Base-by-base conservation (phyloP, 2,888 invertebrate genomes). In the Rosalia funebris region DNA sequence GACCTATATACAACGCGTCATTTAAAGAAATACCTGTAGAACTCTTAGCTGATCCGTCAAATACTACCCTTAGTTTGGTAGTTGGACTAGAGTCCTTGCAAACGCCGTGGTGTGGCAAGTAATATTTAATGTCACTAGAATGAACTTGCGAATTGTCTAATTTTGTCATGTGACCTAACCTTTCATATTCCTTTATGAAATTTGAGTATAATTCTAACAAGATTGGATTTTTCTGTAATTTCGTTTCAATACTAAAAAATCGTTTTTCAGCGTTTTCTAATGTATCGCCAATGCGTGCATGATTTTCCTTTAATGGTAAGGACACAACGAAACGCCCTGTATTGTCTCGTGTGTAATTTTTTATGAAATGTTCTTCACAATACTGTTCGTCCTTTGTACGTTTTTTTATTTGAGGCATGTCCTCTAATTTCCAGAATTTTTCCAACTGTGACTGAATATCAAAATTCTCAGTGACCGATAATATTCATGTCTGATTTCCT, bases 101-200 rank as follows among this genome's bases (percentile, higher is more conserved):
- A 31, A 47, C 47, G n/a, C 31, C 31, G 32, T 47, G 47, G 17
- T 47, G 47, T 1, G 47, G 47, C 9, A 41, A 41, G n/a, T 39
- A 39, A 3, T 4, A 11, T 5, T 4, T 17, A 15, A 14, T 1
- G 15, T 41, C 14, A 41, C 16, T 9, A 9, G 12, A 16, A 7
- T 16, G 7, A 14, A 41, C 9, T 9, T 41, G 4, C 5, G 2
- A 4, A 15, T n/a, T 14, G 7, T 15, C 7, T 14, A 41, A 14
- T 41, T 41, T 41, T 16, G 41, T 41, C 41, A 41, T 41, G 16
- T 41, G 41, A 14, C 17, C 17, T 4, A 41, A 10, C 5, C 16
- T n/a, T 17, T 41, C 41, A 10, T 41, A 41, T 41, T 41, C 41
- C 7, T 17, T 5, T 10, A 41, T 41, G 10, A 41, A 41, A 2